Evolutionary conservation across 64 coral and sea anemone species (phyloP).

Genomic region (Orbicella faveolata): DNA sequence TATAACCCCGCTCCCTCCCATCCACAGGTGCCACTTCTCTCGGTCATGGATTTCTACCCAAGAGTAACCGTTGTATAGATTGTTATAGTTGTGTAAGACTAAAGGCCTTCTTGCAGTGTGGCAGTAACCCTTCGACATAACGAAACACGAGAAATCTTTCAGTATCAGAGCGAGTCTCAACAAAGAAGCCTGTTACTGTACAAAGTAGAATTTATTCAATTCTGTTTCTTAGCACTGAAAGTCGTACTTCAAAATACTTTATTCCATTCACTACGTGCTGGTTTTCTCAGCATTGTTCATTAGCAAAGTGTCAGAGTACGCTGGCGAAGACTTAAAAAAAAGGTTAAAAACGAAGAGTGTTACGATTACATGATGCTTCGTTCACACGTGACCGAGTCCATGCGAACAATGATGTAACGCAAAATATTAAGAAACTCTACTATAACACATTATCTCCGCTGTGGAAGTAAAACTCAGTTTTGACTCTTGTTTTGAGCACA

Average conservation of each 20-base stretch:
- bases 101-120: too few species aligned
- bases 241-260: conserved; percentile 16
- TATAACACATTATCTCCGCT: not conserved
- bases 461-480: not conserved
- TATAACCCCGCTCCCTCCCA: too few species aligned
- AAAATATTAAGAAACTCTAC: not conserved
- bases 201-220: conserved; percentile 30
- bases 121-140: not conserved
- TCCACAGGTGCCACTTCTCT: too few species aligned
- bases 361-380: not conserved
- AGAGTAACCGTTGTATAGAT: too few species aligned
- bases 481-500: not conserved
- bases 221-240: not conserved
- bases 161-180: not conserved
- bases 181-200: not conserved
- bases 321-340: not conserved
- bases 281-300: not conserved
- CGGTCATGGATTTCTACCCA: too few species aligned
- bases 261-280: not conserved
- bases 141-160: not conserved
- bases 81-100: too few species aligned
- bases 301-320: not conserved
- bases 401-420: not conserved
- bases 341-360: not conserved
- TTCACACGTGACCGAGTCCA: not conserved